Evolutionary conservation across 2,797 vertebrate genomes (phyloP), one percentile per base, ranked within the genome.

Genomic region (Rhinogobio ventralis): DNA sequence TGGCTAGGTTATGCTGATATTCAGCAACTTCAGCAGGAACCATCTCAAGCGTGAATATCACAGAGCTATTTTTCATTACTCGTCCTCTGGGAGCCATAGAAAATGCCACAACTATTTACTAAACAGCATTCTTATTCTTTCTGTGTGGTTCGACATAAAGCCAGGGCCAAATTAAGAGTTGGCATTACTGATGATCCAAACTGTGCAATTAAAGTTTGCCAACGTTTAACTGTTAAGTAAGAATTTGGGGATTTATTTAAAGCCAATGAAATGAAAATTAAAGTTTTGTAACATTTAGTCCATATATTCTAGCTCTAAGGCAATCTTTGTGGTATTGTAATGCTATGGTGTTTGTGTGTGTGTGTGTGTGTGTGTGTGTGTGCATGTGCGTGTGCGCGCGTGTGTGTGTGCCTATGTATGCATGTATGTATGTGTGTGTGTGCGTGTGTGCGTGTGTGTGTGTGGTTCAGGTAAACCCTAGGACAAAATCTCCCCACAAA

Each of bases 31-130:
- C 49, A 74, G 30, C 72, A 55, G 30, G 49, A 75, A 75, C 19
- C 49, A 55, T 42, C 74, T 77, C 74, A 60, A 45, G 36, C 74
- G 33, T 77, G 53, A 60, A 77, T 28, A 60, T 77, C 55, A 11
- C 53, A 42, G 33, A n/a, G 36, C 33, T 86, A 69, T 86, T 67
- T 82, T 86, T 86, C 36, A 86, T 86, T 82, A 76, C 72, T 55
- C 33, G 15, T 53, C 75, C 42, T 4, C 30, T 36, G 72, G n/a
- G 55, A 82, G 64, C 55, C 79, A 10, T 57, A 17, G 25, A 86
- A 60, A 42, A 75, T 57, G n/a, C 79, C 28, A 55, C 51, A 36
- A 19, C 55, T 75, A 33, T 74, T 74, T 71, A n/a, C 79, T 19
- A 17, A 46, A 67, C 36, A 23, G 69, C 45, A 55, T 45, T 64